These are phyloP conservation scores for Carlito syrichta DNA, from an alignment of 2,113 vertebrate species.

Conservation along the genomic window DNA sequence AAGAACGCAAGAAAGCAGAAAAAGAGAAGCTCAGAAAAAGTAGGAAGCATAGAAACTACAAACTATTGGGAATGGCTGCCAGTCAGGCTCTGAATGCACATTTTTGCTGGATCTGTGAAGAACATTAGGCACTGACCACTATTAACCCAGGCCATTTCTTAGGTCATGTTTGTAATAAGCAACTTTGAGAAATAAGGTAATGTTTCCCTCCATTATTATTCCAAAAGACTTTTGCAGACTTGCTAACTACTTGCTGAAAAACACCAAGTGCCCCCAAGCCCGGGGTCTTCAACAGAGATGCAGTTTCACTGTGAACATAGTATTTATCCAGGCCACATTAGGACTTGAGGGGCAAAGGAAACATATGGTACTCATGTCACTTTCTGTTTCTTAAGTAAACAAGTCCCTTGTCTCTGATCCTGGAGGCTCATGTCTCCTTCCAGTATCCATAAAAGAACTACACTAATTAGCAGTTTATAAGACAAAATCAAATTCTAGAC, in stretches of 20 bases:
- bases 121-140: accelerated
- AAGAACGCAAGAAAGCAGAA: background rate
- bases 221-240: background rate
- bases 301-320: background rate
- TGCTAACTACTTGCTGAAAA: background rate
- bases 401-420: background rate
- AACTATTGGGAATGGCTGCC: accelerated
- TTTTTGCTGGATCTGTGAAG: accelerated
- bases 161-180: accelerated
- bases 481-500: background rate
- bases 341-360: background rate
- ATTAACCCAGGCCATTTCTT: background rate
- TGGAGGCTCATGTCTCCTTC: background rate
- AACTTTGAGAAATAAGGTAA: background rate
- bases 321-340: no score
- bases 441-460: background rate
- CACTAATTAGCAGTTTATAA: background rate
- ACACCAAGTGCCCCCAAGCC: background rate
- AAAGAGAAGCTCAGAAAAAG: background rate
- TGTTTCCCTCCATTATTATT: background rate
- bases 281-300: background rate
- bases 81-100: accelerated
- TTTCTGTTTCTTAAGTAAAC: background rate
- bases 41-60: no score
- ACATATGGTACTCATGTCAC: accelerated